Conservation (phyloP, 2,113 vertebrate genomes). For the Rafetus swinhoei region DNA sequence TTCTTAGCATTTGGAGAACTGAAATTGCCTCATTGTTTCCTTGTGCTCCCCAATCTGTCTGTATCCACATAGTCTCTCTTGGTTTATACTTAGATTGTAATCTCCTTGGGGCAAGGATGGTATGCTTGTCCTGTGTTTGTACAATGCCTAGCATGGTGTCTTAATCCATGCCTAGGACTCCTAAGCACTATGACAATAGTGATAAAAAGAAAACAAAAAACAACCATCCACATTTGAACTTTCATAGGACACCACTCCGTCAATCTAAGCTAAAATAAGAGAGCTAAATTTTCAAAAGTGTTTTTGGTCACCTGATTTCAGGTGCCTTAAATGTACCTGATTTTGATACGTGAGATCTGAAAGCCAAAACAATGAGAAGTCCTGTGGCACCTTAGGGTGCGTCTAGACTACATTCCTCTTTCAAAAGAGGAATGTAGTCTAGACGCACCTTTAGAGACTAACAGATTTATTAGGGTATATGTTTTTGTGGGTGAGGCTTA, state of each 20-base stretch:
- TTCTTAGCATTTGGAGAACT: not conserved
- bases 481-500: too few relatives aligned
- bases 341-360: not conserved
- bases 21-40: not conserved
- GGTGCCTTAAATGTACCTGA: not conserved
- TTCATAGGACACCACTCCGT: rapidly evolving
- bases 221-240: not conserved
- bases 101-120: not conserved
- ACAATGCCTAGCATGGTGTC: not conserved
- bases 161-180: rapidly evolving
- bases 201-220: not conserved
- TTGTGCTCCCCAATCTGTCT: not conserved
- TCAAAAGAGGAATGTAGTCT: too few relatives aligned
- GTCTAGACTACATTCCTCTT: too few relatives aligned
- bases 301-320: not conserved
- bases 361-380: too few relatives aligned
- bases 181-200: not conserved
- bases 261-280: not conserved
- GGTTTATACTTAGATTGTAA: constrained; percentile 1
- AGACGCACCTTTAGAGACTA: too few relatives aligned
- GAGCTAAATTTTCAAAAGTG: not conserved
- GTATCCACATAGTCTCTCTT: not conserved
- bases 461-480: too few relatives aligned
- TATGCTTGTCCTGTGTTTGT: not conserved
- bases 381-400: too few relatives aligned